Percentiles rank a stretch among this genome's conserved stretches.
Conservation (phyloP, 2,113 vertebrate genomes). For the Sigmodon hispidus region DNA sequence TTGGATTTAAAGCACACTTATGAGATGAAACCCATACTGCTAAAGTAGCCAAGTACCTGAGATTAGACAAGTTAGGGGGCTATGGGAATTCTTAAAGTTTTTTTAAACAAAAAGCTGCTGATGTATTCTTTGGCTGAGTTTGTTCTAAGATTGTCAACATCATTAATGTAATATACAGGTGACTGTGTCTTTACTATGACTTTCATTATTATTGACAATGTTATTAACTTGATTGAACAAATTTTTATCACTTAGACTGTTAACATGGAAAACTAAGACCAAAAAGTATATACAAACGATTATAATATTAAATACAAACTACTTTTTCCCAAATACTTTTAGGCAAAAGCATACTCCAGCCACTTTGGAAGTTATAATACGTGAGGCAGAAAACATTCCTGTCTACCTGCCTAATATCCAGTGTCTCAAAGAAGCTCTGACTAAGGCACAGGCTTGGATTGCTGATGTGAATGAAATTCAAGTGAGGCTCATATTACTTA, state of each 20-base stretch:
- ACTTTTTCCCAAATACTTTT: background rate
- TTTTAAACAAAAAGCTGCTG: background rate
- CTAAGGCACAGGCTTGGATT: slow-evolving; percentile 94
- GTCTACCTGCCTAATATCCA: slow-evolving; percentile 95
- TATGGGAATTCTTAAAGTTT: background rate
- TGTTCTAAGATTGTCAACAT: background rate
- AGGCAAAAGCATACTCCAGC: slow-evolving; percentile 96
- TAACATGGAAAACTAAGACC: background rate
- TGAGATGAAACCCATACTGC: background rate
- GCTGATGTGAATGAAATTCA: slow-evolving; percentile 97
- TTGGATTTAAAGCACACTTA: background rate
- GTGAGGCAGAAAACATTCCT: slow-evolving; percentile 95
- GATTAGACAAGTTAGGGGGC: too few relatives aligned
- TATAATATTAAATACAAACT: background rate
- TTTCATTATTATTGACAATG: background rate
- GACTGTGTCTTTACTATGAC: background rate
- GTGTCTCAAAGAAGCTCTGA: slow-evolving; percentile 92
- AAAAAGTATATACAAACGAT: background rate
- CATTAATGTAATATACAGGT: background rate
- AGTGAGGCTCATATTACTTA: slow-evolving; percentile 80
- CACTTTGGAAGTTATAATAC: slow-evolving; percentile 95
- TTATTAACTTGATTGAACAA: background rate
- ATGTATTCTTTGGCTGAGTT: background rate
- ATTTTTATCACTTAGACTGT: background rate
- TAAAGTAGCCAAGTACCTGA: background rate